Conservation (phyloP, 2,888 invertebrate species). For the Dioctria rufipes region DNA sequence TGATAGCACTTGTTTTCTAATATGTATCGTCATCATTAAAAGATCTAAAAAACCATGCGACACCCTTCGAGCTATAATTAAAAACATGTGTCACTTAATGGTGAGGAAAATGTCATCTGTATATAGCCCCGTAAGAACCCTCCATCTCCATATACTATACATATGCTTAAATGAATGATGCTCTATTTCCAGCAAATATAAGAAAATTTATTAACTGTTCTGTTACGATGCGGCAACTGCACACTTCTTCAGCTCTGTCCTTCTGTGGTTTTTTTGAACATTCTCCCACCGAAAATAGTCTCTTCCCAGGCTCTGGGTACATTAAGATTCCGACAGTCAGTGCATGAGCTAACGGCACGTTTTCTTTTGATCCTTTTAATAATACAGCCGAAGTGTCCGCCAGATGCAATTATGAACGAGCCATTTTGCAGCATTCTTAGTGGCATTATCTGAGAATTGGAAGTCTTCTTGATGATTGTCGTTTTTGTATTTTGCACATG, state of each 20-base stretch:
- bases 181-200: slow-evolving; percentile 33
- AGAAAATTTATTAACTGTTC: slow-evolving; percentile 42
- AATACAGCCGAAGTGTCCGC: not conserved
- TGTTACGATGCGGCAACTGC: slow-evolving; percentile 2
- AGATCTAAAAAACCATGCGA: slow-evolving; percentile 28
- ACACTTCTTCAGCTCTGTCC: not conserved
- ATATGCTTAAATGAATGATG: not conserved
- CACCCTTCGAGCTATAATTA: slow-evolving; percentile 38
- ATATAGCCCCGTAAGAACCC: slow-evolving; percentile 14
- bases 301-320: slow-evolving; percentile 19
- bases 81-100: slow-evolving; percentile 40
- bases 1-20: slow-evolving; percentile 40
- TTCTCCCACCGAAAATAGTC: slow-evolving; percentile 47
- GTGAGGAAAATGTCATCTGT: slow-evolving; percentile 26
- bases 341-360: not conserved
- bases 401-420: slow-evolving; percentile 42
- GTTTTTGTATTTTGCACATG: not conserved
- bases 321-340: not conserved
- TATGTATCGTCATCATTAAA: slow-evolving; percentile 7
- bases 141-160: not conserved
- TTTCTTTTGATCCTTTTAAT: slow-evolving; percentile 50
- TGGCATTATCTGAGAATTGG: slow-evolving; percentile 31
- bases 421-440: slow-evolving; percentile 25
- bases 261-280: slow-evolving; percentile 46
- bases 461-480: not conserved